Percentiles rank a stretch among this genome's conserved stretches.
These are phyloP conservation scores for Gasterosteus nipponicus DNA, from an alignment of 2,113 vertebrate genomes.

Conservation along the genomic window DNA sequence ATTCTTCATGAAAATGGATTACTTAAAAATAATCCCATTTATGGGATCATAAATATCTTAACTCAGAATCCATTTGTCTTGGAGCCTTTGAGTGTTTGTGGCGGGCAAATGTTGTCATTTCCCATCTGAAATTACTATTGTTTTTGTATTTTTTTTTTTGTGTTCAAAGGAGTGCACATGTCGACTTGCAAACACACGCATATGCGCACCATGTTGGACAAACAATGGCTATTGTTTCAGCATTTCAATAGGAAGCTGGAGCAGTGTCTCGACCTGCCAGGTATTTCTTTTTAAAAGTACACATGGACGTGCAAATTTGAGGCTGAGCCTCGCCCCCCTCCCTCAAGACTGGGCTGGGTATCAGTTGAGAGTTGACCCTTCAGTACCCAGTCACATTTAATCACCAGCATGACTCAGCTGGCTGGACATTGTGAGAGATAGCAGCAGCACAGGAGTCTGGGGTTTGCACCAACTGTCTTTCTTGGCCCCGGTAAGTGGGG, in stretches of 20 bases:
- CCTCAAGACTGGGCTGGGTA: constrained; percentile 63
- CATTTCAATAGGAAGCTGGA: constrained; percentile 34
- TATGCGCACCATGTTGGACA: constrained; percentile 1
- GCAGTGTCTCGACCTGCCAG: constrained; percentile 34
- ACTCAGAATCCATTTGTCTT: constrained; percentile 48
- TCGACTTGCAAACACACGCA: constrained; percentile 4
- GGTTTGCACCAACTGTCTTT: constrained; percentile 82
- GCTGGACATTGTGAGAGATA: constrained; percentile 79
- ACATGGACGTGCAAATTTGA: constrained; percentile 62
- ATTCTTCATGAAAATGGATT: constrained; percentile 61
- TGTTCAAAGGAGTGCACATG: constrained; percentile 7
- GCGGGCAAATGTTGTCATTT: constrained; percentile 50
- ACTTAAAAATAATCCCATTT: constrained; percentile 74
- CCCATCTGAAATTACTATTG: constrained; percentile 50
- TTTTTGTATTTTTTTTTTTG: constrained; percentile 5
- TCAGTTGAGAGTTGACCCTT: constrained; percentile 70
- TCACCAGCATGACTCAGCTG: constrained; percentile 75
- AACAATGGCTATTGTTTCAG: constrained; percentile 55
- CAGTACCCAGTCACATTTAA: constrained; percentile 72
- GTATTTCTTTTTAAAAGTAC: constrained; percentile 34
- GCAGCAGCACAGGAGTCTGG: constrained; percentile 69
- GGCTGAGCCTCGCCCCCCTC: constrained; percentile 31
- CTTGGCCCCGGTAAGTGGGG: constrained; percentile 68
- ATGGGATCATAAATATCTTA: constrained; percentile 68
- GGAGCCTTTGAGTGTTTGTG: constrained; percentile 41